phyloP scores from a whole-genome alignment of 2,888 invertebrate species.

The Autographa pulchrina region DNA sequence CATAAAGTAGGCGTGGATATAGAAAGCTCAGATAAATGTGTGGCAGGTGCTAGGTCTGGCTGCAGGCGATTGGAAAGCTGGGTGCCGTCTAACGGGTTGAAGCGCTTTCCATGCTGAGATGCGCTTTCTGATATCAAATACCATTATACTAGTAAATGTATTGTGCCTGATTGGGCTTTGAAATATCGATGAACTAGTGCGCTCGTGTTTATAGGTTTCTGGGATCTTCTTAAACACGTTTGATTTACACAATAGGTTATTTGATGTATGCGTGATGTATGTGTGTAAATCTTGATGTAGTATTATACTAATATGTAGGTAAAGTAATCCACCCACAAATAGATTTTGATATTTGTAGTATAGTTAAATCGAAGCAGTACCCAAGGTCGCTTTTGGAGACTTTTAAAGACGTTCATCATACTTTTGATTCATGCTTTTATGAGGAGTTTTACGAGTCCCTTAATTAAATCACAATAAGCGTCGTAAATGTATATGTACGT shows the following conservation, averaged over 20 bases:
- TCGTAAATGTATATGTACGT: neutral
- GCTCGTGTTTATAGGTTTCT: neutral
- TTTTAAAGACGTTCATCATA: no score
- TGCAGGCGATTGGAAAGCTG: constrained; percentile 83
- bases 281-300: no score
- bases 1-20: constrained; percentile 58
- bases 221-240: neutral
- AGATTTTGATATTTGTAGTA: neutral
- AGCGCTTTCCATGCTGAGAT: constrained; percentile 81
- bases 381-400: neutral
- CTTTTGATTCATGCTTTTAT: neutral
- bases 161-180: constrained; percentile 63
- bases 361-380: neutral
- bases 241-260: no score
- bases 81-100: constrained; percentile 80
- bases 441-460: neutral
- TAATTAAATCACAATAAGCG: neutral
- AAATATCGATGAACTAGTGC: constrained; percentile 6
- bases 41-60: constrained; percentile 64
- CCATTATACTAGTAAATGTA: constrained; percentile 60
- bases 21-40: constrained; percentile 81
- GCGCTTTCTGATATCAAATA: constrained; percentile 82
- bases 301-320: no score
- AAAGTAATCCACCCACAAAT: no score
- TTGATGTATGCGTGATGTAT: no score